Base-by-base conservation (phyloP, 2,888 invertebrate genomes). In the Nemurella pictetii region DNA sequence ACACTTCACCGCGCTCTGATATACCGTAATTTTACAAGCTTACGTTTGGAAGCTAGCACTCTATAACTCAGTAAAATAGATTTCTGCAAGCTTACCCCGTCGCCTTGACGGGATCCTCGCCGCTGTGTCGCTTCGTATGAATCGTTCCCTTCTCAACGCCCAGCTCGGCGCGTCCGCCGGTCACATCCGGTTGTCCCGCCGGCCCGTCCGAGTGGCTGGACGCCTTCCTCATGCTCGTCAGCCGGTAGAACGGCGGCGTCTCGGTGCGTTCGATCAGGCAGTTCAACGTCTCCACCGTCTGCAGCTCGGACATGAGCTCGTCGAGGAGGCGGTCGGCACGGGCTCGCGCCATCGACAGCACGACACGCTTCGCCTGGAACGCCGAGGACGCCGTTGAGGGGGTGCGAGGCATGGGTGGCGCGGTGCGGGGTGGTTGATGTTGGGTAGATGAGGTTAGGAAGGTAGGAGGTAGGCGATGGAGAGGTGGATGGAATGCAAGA, bases 221-320 rank as follows among this genome's bases (percentile, higher is more conserved):
- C 29, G 97, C 95, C 90, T 97, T 97, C 82, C 97, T 91, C 95
- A 97, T 96, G 88, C 96, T 96, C 0, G 97, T 98, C 88, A 99
- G 93, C 73, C 99, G 94, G 91, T 98, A 99, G 92, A 98, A 99
- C 3, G 99, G 99, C 30, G 99, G 98, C 0, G 99, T 98, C 92
- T 99, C 99, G 0, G 98, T 99, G 86, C 99, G 93, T 90, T 99
- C 99, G 88, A 99, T 97, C 87, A 97, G 93, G 90, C 98, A 98
- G 91, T 98, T 98, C 84, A 99, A 93, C 0, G 98, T 98, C 91
- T 99, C 99, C 28, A 99, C 98, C 0, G 98, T 98, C 91, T 98
- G 98, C 87, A 99, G 92, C 91, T 99, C 99, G 28, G 96, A 95
- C 96, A 99, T 98, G 93, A 99, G 94, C 91, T 99, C 98, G 89